A percentile compares a stretch with the other conserved stretches of the same genome.
Conservation (phyloP, 1,140 invertebrate genomes). For the Anoplolepis gracilipes region DNA sequence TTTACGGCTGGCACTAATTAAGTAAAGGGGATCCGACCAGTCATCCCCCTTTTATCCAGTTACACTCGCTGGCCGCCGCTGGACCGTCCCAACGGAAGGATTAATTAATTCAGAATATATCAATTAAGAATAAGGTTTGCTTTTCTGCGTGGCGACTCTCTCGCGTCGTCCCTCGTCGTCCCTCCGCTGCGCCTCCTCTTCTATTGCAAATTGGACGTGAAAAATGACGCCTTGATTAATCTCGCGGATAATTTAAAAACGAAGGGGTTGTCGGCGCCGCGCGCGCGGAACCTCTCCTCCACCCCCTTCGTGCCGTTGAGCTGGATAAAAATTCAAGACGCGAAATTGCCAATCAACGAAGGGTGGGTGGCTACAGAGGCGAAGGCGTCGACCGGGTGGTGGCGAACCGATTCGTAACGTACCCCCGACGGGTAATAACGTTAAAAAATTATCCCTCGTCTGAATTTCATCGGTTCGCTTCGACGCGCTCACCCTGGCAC, state of each 20-base stretch:
- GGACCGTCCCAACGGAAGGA: conserved; percentile 80
- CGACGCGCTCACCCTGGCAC: conserved; percentile 22
- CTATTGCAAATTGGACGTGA: conserved; percentile 87
- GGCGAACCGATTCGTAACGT: conserved; percentile 78
- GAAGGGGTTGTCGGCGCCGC: conserved; percentile 82
- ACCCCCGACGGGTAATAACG: conserved; percentile 81
- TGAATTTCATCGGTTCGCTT: conserved; percentile 79
- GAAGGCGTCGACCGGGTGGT: conserved; percentile 77
- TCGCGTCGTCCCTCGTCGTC: conserved; percentile 20
- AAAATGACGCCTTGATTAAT: conserved; percentile 87
- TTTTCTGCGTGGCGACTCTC: conserved; percentile 78
- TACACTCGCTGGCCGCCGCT: conserved; percentile 43
- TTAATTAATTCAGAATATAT: conserved; percentile 87
- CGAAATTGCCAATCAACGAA: conserved; percentile 74
- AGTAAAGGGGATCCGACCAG: conserved; percentile 78
- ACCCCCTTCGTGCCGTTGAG: conserved; percentile 66
- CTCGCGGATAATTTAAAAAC: conserved; percentile 86
- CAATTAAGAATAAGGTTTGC: conserved; percentile 86
- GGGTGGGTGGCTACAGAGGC: conserved; percentile 57
- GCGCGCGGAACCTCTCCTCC: conserved; percentile 50
- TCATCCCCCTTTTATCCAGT: conserved; percentile 47
- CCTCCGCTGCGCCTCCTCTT: conserved; percentile 73
- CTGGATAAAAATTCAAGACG: conserved; percentile 86
- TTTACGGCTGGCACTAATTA: conserved; percentile 85
- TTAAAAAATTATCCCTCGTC: conserved; percentile 85